A percentile compares a stretch with the other conserved stretches of the same genome.
These are phyloP conservation scores for Coelinius sp. DNA, from an alignment of 2,888 invertebrate genomes.

Conservation along the genomic window DNA sequence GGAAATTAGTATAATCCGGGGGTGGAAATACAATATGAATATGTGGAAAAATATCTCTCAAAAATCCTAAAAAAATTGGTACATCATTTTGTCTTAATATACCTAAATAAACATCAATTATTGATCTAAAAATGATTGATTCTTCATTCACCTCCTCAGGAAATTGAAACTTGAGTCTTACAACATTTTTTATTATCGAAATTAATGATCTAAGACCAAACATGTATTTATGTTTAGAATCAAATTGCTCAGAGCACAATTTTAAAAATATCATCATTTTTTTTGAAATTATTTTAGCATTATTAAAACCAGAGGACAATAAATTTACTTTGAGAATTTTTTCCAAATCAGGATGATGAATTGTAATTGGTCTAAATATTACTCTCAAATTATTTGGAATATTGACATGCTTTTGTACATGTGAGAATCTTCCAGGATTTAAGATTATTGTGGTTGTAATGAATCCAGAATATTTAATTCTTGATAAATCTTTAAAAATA, in stretches of 20 bases:
- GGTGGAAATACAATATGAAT: conserved; percentile 65
- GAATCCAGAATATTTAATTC: conserved; percentile 76
- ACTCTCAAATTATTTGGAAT: conserved; percentile 75
- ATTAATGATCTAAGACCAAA: conserved; percentile 75
- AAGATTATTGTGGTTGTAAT: conserved; percentile 73
- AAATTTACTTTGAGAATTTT: conserved; percentile 75
- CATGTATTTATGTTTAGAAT: conserved; percentile 73
- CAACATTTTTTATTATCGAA: conserved; percentile 73
- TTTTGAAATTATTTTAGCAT: conserved; percentile 72
- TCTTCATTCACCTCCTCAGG: conserved; percentile 73
- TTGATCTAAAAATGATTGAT: conserved; percentile 73
- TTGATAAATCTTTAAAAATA: conserved; percentile 72
- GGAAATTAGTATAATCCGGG: conserved; percentile 71
- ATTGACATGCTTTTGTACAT: conserved; percentile 71
- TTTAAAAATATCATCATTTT: conserved; percentile 74
- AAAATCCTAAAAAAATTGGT: conserved; percentile 71
- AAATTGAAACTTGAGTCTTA: conserved; percentile 73
- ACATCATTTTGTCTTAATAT: conserved; percentile 74
- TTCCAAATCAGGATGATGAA: conserved; percentile 75
- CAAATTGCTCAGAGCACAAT: conserved; percentile 72
- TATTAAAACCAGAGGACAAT: conserved; percentile 74
- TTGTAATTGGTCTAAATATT: conserved; percentile 75
- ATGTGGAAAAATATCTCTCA: conserved; percentile 75
- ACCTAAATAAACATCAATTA: conserved; percentile 75
- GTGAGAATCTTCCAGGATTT: conserved; percentile 70